Conservation (phyloP, 2,113 vertebrate species). For the Antechinus stuartii region DNA sequence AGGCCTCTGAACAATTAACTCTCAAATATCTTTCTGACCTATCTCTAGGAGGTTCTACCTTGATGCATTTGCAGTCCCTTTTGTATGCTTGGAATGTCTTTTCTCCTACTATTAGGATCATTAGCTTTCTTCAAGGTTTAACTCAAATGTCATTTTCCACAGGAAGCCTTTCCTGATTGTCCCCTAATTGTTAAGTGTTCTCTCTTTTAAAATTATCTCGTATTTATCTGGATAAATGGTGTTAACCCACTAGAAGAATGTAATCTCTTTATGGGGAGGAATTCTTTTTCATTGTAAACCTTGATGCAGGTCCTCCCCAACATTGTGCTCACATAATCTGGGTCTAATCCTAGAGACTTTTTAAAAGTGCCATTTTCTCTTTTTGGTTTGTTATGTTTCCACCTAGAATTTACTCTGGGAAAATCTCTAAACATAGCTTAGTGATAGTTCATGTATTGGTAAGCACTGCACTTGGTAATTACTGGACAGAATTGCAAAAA, state of each 20-base stretch:
- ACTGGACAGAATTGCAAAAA: background rate
- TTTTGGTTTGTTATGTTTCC: background rate
- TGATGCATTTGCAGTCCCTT: background rate
- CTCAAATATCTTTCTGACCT: background rate
- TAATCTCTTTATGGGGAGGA: background rate
- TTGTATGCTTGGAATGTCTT: background rate
- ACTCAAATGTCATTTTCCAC: background rate
- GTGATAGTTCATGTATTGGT: background rate
- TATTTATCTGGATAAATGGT: background rate
- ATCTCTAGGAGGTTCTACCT: background rate
- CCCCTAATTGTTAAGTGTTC: background rate
- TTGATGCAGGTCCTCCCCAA: background rate
- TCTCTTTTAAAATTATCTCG: background rate
- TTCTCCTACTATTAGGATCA: background rate
- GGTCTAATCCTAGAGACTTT: background rate
- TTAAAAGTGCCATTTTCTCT: background rate
- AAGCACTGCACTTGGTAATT: background rate
- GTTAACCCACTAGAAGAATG: background rate
- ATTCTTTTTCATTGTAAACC: background rate
- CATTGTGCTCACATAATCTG: background rate
- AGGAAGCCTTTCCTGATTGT: background rate
- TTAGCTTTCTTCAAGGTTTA: background rate
- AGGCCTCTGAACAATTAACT: background rate
- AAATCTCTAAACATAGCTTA: background rate
- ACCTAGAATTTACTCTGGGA: background rate